Conservation (phyloP, 2,113 vertebrate species). For the Leuciscus idus region DNA sequence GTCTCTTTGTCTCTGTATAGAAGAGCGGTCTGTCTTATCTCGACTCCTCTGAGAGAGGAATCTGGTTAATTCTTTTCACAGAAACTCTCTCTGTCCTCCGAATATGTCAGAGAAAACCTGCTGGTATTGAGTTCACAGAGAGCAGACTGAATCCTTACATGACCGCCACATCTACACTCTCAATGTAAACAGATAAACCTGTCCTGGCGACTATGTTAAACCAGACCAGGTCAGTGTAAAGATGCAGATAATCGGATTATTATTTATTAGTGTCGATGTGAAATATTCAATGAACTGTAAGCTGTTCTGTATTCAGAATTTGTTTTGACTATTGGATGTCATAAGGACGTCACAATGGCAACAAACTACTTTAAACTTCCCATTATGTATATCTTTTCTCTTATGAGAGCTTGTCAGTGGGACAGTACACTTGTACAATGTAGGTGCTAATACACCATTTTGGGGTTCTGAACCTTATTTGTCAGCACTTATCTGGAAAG, state of each 20-base stretch:
- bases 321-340: background rate
- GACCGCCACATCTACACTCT: slow-evolving; percentile 20
- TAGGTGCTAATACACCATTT: too few relatives aligned
- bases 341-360: background rate
- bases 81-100: background rate
- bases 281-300: slow-evolving; percentile 7
- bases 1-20: background rate
- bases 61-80: slow-evolving; percentile 13
- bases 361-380: background rate
- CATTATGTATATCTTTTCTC: too few relatives aligned
- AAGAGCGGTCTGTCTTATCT: slow-evolving; percentile 18
- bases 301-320: background rate
- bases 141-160: slow-evolving; percentile 35
- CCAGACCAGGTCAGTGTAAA: background rate
- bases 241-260: background rate
- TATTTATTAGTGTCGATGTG: background rate
- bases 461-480: too few relatives aligned
- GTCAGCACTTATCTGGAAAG: background rate
- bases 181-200: slow-evolving; percentile 14
- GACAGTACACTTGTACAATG: too few relatives aligned
- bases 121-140: slow-evolving; percentile 18
- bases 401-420: too few relatives aligned
- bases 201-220: background rate
- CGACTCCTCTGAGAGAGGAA: background rate
- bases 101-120: slow-evolving; percentile 31